Evolutionary conservation across 2,888 invertebrate genomes (phyloP).

Genomic region (Sepiola atlantica): DNA sequence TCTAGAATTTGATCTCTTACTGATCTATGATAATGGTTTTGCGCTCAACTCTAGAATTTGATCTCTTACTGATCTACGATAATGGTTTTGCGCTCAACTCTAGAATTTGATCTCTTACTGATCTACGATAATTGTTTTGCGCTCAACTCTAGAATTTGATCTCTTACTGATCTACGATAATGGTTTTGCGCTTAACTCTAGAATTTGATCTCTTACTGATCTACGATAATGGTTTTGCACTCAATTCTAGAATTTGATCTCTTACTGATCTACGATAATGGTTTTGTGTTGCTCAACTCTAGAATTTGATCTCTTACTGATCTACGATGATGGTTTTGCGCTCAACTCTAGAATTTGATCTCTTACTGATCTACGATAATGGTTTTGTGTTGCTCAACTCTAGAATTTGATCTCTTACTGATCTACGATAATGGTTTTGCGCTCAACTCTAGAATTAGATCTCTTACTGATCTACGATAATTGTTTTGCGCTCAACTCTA

Average conservation of each 20-base stretch:
- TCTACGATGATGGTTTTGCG: background rate
- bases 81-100: background rate
- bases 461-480: constrained; percentile 19
- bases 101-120: constrained; percentile 43
- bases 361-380: constrained; percentile 24
- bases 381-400: background rate
- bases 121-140: background rate
- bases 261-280: constrained; percentile 24
- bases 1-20: constrained; percentile 44
- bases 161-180: constrained; percentile 19
- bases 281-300: background rate
- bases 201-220: constrained; percentile 44
- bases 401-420: constrained; percentile 43
- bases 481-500: background rate
- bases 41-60: too few relatives aligned
- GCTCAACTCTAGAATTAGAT: constrained; percentile 34
- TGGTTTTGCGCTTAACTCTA: background rate
- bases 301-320: constrained; percentile 44
- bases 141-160: constrained; percentile 35
- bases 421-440: background rate
- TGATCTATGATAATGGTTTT: constrained; percentile 78
- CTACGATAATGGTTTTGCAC: background rate
- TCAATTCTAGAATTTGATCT: constrained; percentile 14
- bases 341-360: constrained; percentile 32
- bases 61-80: constrained; percentile 22